phyloP scores from a whole-genome alignment of 2,888 invertebrate genomes.

The Zaprionus bogoriensis region DNA sequence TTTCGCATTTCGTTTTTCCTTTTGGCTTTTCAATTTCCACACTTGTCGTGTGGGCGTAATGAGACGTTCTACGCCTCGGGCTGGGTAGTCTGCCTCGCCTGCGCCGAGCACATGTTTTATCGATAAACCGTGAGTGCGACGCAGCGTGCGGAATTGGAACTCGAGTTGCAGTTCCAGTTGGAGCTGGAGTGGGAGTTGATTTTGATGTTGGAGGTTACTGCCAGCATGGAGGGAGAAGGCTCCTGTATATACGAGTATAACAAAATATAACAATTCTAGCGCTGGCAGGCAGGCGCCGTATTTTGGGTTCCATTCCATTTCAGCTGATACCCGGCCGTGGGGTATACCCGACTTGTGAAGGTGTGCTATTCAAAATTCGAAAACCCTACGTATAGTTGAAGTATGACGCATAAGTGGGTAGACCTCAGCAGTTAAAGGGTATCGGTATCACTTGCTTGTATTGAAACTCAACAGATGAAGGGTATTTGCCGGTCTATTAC shows the following conservation, averaged over 20 bases:
- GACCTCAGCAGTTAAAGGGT: no score
- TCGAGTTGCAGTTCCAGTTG: no score
- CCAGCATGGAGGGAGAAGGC: not conserved
- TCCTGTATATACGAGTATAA: constrained; percentile 22
- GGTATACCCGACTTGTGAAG: rapidly evolving
- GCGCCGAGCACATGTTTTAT: constrained; percentile 62
- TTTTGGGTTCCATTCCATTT: constrained; percentile 35
- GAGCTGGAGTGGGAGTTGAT: no score
- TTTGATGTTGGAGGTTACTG: constrained; percentile 3
- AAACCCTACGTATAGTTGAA: no score
- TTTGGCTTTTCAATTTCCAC: constrained; percentile 37
- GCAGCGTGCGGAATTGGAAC: constrained; percentile 1
- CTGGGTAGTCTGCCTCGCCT: not conserved
- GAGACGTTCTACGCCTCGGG: constrained; percentile 27
- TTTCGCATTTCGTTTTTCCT: constrained; percentile 55
- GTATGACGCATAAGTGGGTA: no score
- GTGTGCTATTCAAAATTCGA: no score
- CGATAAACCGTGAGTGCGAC: constrained; percentile 62
- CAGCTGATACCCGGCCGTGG: constrained; percentile 19
- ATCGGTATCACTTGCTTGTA: no score
- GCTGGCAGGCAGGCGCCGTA: constrained; percentile 58
- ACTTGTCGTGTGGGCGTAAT: constrained; percentile 36
- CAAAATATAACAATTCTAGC: constrained; percentile 45
- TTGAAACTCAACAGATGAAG: not conserved
- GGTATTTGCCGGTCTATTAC: not conserved